phyloP scores from a whole-genome alignment of 2,113 vertebrate genomes.

The Callipepla californica region DNA sequence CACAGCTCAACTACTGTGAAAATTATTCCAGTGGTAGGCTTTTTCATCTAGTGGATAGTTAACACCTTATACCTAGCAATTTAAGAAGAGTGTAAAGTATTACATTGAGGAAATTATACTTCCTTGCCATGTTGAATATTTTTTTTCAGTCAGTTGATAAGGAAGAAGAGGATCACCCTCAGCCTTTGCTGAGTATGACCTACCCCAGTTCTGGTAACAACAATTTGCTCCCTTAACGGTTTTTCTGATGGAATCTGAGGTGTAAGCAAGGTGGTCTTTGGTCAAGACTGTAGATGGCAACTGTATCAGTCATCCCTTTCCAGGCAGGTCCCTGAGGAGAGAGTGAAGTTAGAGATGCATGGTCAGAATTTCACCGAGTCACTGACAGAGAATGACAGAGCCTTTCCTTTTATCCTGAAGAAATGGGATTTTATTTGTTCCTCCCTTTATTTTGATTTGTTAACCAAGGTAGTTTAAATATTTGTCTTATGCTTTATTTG shows the following conservation, averaged over 20 bases:
- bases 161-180: background rate
- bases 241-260: background rate
- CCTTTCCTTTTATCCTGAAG: background rate
- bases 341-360: background rate
- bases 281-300: background rate
- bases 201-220: background rate
- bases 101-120: background rate
- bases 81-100: accelerated
- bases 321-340: background rate
- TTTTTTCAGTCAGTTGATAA: background rate
- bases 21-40: background rate
- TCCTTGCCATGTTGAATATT: accelerated
- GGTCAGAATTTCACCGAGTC: background rate
- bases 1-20: background rate
- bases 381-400: background rate
- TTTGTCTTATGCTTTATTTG: background rate
- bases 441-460: background rate
- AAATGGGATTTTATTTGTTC: background rate
- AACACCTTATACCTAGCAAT: background rate
- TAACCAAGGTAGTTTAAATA: background rate
- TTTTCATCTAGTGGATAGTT: background rate
- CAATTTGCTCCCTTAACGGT: background rate
- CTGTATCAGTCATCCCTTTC: background rate
- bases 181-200: background rate
- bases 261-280: background rate